Evolutionary conservation across 1,140 invertebrate species (phyloP), one percentile per base, ranked within the genome.

Genomic region (Euura saliciscinereae): DNA sequence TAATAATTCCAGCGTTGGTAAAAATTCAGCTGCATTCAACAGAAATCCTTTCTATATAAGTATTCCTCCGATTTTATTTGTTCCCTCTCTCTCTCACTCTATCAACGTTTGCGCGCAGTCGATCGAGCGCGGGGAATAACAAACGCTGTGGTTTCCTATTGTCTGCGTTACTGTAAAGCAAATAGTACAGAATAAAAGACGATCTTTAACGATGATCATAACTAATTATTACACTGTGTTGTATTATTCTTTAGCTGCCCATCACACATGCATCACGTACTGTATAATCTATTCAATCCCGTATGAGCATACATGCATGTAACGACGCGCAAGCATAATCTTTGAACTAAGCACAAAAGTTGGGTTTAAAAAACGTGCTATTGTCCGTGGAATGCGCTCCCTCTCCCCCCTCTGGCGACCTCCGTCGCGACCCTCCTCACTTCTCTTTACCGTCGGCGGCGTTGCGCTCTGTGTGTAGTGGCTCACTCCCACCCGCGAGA

Each of bases 321-420:
- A 44, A n/a, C 11, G 44, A 69, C n/a, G 68, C 11, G 28, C n/a
- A 44, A 44, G n/a, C 68, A n/a, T 44, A 28, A 28, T 28, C 65
- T 71, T 65, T 67, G 13, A 28, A 77, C 76, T 78, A 80, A 85
- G 85, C 84, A 84, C 85, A 86, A 85, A 87, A 87, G 82, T 79
- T 82, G 80, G 84, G 81, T 86, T 86, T 86, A 85, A 86, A 85
- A 87, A 87, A 85, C 85, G 85, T 87, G 86, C 86, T 85, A 87
- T 85, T 86, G 85, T 86, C 85, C 84, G 84, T 86, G 86, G 86
- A 87, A 87, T 87, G 86, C 84, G 85, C 83, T 83, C 81, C 82
- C 85, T 85, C 85, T 28, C 84, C 83, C 84, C 81, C 82, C 85
- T 85, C 85, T 28, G 45, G 59, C 28, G 44, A 13, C 65, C 64